These are phyloP conservation scores for Linepithema humile DNA, from an alignment of 1,140 invertebrate genomes.

Conservation along the genomic window DNA sequence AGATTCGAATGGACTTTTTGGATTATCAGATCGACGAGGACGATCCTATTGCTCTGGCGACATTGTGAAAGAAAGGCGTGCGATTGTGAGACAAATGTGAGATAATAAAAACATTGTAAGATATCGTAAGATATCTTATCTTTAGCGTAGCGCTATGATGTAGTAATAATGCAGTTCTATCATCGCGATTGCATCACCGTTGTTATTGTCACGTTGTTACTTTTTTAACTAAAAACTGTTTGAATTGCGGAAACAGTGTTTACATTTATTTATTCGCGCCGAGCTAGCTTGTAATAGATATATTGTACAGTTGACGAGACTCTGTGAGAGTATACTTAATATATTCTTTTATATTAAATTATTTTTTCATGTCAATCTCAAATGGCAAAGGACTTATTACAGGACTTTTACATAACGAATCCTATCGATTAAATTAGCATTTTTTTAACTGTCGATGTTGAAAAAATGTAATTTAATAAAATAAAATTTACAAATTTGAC, in stretches of 20 bases:
- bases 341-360: background rate
- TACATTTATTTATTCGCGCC: background rate
- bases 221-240: slow-evolving; percentile 21
- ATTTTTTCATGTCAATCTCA: no score
- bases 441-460: no score
- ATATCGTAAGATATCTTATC: background rate
- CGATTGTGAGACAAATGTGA: background rate
- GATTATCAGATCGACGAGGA: slow-evolving; percentile 69
- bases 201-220: slow-evolving; percentile 9
- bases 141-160: background rate
- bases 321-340: background rate
- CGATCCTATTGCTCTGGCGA: slow-evolving; percentile 13
- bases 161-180: background rate
- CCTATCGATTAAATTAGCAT: no score
- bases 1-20: slow-evolving; percentile 71
- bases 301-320: background rate
- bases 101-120: no score
- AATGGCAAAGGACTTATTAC: no score
- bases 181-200: slow-evolving; percentile 10
- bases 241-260: background rate
- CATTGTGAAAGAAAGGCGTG: background rate
- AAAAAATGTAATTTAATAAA: no score
- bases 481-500: no score
- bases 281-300: background rate
- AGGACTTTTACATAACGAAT: no score